phyloP scores from a whole-genome alignment of 2,113 vertebrate genomes.

The Gorsachius goisagi region DNA sequence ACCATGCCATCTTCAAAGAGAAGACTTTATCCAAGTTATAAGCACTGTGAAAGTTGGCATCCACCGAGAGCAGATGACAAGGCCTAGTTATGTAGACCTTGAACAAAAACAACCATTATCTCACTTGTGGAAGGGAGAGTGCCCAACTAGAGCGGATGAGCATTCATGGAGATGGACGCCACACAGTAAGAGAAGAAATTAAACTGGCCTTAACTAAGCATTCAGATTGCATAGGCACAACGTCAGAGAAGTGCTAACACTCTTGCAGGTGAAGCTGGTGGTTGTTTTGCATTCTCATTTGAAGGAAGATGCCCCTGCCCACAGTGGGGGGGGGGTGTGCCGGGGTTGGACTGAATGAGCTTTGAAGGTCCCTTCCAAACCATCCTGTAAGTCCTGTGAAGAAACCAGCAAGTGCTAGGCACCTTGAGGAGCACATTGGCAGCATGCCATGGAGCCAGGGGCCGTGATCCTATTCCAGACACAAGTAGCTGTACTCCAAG shows the following conservation, averaged over 20 bases:
- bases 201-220: not conserved
- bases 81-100: not conserved
- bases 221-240: not conserved
- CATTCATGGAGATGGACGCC: accelerated
- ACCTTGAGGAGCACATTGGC: not conserved
- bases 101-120: not conserved
- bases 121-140: not conserved
- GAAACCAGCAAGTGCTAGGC: not conserved
- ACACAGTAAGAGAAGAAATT: not conserved
- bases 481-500: not conserved
- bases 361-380: not conserved
- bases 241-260: not conserved
- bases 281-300: not conserved
- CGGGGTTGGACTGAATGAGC: not conserved
- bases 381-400: not conserved
- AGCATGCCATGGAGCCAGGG: not conserved
- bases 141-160: not conserved
- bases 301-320: not conserved
- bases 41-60: not conserved
- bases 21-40: not conserved
- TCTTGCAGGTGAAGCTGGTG: not conserved
- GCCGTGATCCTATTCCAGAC: not conserved
- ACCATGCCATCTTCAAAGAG: not conserved
- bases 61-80: not conserved
- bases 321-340: not conserved